Evolutionary conservation across 1,140 invertebrate species (phyloP), one percentile per base, ranked within the genome.

Genomic region (Tribolium castaneum): DNA sequence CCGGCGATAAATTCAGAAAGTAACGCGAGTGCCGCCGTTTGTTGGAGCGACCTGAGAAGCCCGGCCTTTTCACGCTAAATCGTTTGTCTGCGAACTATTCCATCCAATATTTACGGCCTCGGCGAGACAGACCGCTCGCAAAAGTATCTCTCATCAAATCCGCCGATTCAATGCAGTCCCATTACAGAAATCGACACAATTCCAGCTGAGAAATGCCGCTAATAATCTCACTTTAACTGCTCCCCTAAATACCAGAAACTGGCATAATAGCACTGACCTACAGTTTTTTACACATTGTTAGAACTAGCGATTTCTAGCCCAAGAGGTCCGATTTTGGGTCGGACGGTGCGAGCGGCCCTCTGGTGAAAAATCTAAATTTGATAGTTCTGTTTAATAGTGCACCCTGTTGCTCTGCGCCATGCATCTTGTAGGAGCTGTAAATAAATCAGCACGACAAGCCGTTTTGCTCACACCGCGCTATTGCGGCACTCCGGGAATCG

Each of bases 81-180:
- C 74, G 74, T 76, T 76, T 76, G 56, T 76, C 74, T 59, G 54
- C 22, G 74, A 62, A 59, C 74, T 76, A 62, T 76, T 62, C 74
- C 39, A 76, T 76, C 25, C 74, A 76, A 76, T 76, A 76, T 76
- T 76, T 76, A 76, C 56, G 74, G 62, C 74, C 25, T 30, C 49
- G 56, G 22, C 74, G 54, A 66, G 22, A 62, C 54, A 66, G 45
- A 66, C 71, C 14, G 74, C 34, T 73, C 52, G 25, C 74, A 49
- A 76, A 49, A 62, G 56, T 76, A 50, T 76, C 54, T 76, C 56
- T 76, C 56, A 62, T 54, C 49, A 49, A 73, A 73, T 73, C 45
- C 13, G 49, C 30, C 6, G 25, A 73, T 34, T 14, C 10, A 50
- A 10, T 45, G 39, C 39, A 45, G 39, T 45, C n/a, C 7, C 39